Evolutionary conservation across 2,888 invertebrate genomes (phyloP), one percentile per base, ranked within the genome.

Genomic region (Venusia cambrica): DNA sequence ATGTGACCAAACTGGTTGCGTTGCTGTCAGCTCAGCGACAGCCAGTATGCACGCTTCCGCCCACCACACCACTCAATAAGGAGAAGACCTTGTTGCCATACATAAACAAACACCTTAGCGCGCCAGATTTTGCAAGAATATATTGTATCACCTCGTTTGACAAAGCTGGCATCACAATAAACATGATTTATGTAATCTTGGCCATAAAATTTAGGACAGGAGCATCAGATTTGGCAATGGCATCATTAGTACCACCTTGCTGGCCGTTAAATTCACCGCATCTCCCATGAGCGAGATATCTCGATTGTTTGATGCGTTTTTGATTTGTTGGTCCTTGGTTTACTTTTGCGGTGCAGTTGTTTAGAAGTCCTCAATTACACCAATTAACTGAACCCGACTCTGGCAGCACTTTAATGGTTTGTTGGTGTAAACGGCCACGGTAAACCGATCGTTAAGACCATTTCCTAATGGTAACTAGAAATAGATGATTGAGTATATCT

Each of bases 31-130:
- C 52, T 53, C 50, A 45, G 51, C n/a, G n/a, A n/a, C n/a, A n/a
- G n/a, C n/a, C n/a, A n/a, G n/a, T n/a, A 64, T 62, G 70, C 66
- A 68, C 58, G 58, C 67, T 78, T 79, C 81, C 84, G 78, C 84
- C 83, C 78, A 83, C 81, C 29, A 39, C 32, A 33, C 16, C 42
- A 4, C 48, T 59, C 28, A 68, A 75, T 74, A 79, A 57, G 77
- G 80, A 55, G 54, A 57, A 67, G 68, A 63, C 81, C 81, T 83
- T 76, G 78, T 68, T 68, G 67, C 59, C 51, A 44, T 61, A 66
- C 58, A 69, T 73, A 66, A 72, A 69, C 73, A 66, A 72, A 66
- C 68, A 71, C 62, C 68, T 68, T 56, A 59, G 48, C 52, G 52
- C 35, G 51, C 56, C 48, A 43, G 39, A 50, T 73, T 69, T 73